phyloP scores from a whole-genome alignment of 1,140 invertebrate species.

The Drosophila rhopaloa region DNA sequence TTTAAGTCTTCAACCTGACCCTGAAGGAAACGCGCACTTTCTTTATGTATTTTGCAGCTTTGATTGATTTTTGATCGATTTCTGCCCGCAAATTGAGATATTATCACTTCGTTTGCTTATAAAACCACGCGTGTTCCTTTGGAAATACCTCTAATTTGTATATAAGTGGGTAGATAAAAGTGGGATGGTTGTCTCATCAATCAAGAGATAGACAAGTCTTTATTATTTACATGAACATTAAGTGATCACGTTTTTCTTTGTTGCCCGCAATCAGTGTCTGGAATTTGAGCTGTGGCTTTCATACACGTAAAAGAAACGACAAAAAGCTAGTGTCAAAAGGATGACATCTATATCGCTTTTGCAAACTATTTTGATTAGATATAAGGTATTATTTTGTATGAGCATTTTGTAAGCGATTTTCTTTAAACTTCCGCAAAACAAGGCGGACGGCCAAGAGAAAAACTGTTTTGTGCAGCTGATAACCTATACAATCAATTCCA shows the following conservation, averaged over 20 bases:
- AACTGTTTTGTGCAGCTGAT: no score
- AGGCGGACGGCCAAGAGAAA: no score
- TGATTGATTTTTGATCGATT: slow-evolving; percentile 75
- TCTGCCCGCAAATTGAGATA: slow-evolving; percentile 31
- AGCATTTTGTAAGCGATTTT: no score
- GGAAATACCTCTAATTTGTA: slow-evolving; percentile 33
- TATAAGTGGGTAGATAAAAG: slow-evolving; percentile 31
- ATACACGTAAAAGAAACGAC: background rate
- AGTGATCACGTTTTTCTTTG: slow-evolving; percentile 49
- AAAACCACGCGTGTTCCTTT: slow-evolving; percentile 34
- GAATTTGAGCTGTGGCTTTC: slow-evolving; percentile 27
- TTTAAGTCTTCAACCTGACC: slow-evolving; percentile 12
- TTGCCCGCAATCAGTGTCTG: slow-evolving; percentile 40
- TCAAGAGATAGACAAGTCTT: slow-evolving; percentile 31
- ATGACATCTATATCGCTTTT: slow-evolving; percentile 10
- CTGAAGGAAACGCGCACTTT: slow-evolving; percentile 18
- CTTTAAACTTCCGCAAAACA: no score
- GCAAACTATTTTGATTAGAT: slow-evolving; percentile 28
- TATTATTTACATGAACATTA: slow-evolving; percentile 32
- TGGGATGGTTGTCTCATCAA: slow-evolving; percentile 36
- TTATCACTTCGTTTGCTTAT: slow-evolving; percentile 17
- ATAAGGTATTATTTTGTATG: background rate
- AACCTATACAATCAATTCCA: no score
- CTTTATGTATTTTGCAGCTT: slow-evolving; percentile 10
- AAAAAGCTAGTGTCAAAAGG: background rate